Evolutionary conservation across 2,888 invertebrate species (phyloP), one percentile per base, ranked within the genome.

Genomic region (Dexiosoma caninum): DNA sequence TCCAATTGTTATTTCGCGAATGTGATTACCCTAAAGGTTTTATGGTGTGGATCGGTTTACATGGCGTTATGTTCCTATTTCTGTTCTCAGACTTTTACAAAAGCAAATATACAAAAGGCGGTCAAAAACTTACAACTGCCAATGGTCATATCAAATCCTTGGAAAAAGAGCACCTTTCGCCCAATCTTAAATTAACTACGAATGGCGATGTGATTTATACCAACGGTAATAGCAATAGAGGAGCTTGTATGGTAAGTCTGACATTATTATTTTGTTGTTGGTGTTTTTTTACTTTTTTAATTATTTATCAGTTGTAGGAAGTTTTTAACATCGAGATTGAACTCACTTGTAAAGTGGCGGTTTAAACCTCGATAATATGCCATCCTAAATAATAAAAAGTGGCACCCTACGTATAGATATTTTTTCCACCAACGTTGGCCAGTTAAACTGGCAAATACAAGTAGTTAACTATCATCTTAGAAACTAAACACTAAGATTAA

Each of bases 71-170:
- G 89, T 98, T 98, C 93, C 93, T 98, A 83, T 95, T 97, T 91
- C 93, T 98, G 85, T 98, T 98, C 92, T 95, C 95, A 42, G 96
- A 98, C 91, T 98, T 98, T 91, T 98, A 98, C 92, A 95, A 96
- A 91, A 92, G 93, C 85, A 94, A 94, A 87, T 96, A 96, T 91
- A 92, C 92, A 83, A 88, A 88, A 83, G 89, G 84, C n/a, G 81
- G 85, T 67, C 83, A 84, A 53, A 85, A 83, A 10, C 83, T 83
- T 69, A 85, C 85, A 78, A 84, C 79, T 57, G 85, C 84, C 77
- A 88, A 83, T 76, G 83, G 83, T 44, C 83, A 85, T 42, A 55
- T 83, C 2, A 87, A 86, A 76, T 84, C 85, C 32, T 78, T 81
- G 53, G 62, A 78, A 66, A 85, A 85, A 14, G 60, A 57, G 60